phyloP scores from a whole-genome alignment of 2,113 vertebrate species.

The Toxotes chatareus region DNA sequence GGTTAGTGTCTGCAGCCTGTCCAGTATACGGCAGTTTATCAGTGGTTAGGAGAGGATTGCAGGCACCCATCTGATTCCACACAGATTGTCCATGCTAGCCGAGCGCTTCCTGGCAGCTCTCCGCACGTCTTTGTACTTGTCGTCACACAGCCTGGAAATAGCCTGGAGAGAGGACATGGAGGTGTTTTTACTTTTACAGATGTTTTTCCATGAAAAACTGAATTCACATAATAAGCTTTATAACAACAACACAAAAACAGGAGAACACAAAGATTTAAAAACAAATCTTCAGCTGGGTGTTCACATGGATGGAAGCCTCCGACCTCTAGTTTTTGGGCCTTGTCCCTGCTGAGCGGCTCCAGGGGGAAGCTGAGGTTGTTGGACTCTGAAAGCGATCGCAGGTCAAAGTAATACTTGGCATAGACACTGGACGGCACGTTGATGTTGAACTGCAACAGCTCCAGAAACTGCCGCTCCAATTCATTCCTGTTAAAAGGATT shows the following conservation, averaged over 20 bases:
- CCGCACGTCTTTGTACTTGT: slow-evolving; percentile 67
- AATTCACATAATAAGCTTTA: background rate
- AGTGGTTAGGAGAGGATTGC: slow-evolving; percentile 73
- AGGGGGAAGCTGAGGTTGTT: slow-evolving; percentile 96
- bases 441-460: slow-evolving; percentile 98
- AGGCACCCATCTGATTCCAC: slow-evolving; percentile 71
- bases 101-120: slow-evolving; percentile 69
- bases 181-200: background rate
- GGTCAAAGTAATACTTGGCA: slow-evolving; percentile 99
- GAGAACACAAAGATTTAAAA: background rate
- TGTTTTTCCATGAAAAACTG: background rate
- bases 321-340: slow-evolving; percentile 96
- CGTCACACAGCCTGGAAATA: slow-evolving; percentile 74
- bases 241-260: background rate
- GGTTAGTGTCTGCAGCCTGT: background rate
- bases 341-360: slow-evolving; percentile 94
- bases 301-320: background rate
- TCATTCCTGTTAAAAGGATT: slow-evolving; percentile 88
- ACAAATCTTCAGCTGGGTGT: background rate
- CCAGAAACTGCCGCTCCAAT: slow-evolving; percentile 95
- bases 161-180: slow-evolving; percentile 64
- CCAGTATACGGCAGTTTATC: background rate
- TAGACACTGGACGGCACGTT: slow-evolving; percentile 98
- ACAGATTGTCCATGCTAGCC: slow-evolving; percentile 74
- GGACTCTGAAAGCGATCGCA: slow-evolving; percentile 95